phyloP scores from a whole-genome alignment of 2,888 invertebrate species.

The Nymphalis urticae region DNA sequence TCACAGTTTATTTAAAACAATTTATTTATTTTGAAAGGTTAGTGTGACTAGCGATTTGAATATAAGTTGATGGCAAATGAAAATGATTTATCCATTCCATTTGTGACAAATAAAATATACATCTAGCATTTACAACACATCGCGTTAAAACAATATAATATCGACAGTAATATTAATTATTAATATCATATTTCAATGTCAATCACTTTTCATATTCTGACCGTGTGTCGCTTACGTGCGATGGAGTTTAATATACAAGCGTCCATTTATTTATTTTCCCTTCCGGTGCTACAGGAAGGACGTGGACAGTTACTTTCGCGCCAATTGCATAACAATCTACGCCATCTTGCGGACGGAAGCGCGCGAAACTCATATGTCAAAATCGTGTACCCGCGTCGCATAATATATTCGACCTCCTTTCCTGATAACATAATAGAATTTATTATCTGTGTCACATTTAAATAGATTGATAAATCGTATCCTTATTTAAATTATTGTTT shows the following conservation, averaged over 20 bases:
- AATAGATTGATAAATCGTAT: not conserved
- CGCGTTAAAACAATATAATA: conserved; percentile 5
- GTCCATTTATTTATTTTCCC: conserved; percentile 46
- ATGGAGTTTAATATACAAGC: conserved; percentile 36
- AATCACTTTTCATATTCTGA: conserved; percentile 44
- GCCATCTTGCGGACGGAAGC: conserved; percentile 46
- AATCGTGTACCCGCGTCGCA: conserved; percentile 25
- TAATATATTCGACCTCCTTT: conserved; percentile 33
- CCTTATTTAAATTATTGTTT: not conserved
- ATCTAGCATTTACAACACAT: not conserved
- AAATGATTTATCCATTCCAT: not conserved
- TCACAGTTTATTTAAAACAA: too few species aligned
- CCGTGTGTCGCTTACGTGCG: conserved; percentile 43
- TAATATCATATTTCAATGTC: conserved; percentile 49
- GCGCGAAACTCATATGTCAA: conserved; percentile 40
- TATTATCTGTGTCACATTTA: conserved; percentile 2
- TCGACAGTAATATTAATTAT: conserved; percentile 24
- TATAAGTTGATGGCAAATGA: too few species aligned
- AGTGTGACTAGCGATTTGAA: too few species aligned
- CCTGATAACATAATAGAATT: conserved; percentile 14
- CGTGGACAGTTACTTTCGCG: conserved; percentile 57
- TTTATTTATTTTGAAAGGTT: too few species aligned
- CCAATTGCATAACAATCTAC: conserved; percentile 56
- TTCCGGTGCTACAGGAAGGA: conserved; percentile 53
- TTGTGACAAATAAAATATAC: not conserved